Percentiles rank a stretch among this genome's conserved stretches.
These are phyloP conservation scores for Cettia cetti DNA, from an alignment of 2,113 vertebrate genomes.

Conservation along the genomic window DNA sequence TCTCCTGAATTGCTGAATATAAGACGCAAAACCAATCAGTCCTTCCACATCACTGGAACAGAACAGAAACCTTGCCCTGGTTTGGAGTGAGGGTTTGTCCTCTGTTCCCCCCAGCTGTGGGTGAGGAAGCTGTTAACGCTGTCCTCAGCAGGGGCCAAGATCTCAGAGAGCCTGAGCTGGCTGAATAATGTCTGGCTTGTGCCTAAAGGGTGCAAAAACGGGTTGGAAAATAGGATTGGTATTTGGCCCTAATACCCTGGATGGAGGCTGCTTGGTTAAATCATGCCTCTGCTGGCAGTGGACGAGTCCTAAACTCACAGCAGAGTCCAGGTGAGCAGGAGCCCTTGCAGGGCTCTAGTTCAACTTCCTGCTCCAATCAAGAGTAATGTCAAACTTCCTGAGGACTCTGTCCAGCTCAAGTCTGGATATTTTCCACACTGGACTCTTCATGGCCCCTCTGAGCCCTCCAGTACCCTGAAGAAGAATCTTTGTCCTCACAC, in stretches of 20 bases:
- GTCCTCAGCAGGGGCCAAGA: neutral
- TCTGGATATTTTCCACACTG: neutral
- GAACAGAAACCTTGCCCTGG: neutral
- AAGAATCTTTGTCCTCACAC: neutral
- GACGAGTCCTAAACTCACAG: neutral
- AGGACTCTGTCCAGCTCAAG: neutral
- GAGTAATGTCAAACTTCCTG: neutral
- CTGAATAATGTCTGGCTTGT: neutral
- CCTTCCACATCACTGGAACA: neutral
- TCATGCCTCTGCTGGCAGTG: neutral
- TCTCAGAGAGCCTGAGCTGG: neutral
- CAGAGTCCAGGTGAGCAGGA: neutral
- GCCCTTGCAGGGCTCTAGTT: neutral
- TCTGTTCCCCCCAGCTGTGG: neutral
- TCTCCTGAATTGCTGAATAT: neutral
- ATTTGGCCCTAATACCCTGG: neutral
- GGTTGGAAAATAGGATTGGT: neutral
- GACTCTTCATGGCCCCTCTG: neutral
- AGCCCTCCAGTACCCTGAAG: neutral
- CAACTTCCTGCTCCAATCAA: neutral
- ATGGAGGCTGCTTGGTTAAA: neutral
- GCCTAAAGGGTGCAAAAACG: neutral
- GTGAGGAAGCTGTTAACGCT: neutral
- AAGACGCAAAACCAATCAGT: neutral
- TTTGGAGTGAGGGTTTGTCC: neutral